Conservation (phyloP, 1,140 invertebrate species). For the Drosophila persimilis region DNA sequence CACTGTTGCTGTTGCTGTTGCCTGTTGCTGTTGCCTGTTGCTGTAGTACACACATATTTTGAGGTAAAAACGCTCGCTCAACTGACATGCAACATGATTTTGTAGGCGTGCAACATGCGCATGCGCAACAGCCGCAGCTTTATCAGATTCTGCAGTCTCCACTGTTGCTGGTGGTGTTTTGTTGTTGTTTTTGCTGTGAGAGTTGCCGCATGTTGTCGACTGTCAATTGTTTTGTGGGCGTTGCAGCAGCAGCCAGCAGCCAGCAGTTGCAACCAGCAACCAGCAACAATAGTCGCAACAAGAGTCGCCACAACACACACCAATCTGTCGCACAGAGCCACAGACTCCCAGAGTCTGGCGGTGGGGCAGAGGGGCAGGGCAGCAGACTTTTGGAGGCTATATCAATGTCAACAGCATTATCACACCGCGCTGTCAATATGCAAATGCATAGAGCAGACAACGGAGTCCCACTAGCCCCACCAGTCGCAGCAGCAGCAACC, state of each 20-base stretch:
- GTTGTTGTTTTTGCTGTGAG: slow-evolving; percentile 14
- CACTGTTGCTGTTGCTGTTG: slow-evolving; percentile 1
- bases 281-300: slow-evolving; percentile 35
- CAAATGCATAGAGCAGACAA: slow-evolving; percentile 63
- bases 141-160: slow-evolving; percentile 65
- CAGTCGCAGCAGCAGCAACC: slow-evolving; percentile 11
- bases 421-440: slow-evolving; percentile 77
- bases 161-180: slow-evolving; percentile 23
- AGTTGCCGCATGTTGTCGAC: slow-evolving; percentile 69
- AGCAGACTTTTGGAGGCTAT: slow-evolving; percentile 62
- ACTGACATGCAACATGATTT: slow-evolving; percentile 83
- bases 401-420: slow-evolving; percentile 81
- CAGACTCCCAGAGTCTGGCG: slow-evolving; percentile 39
- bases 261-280: slow-evolving; percentile 21
- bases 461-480: slow-evolving; percentile 16
- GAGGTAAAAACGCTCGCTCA: slow-evolving; percentile 54
- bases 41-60: slow-evolving; percentile 51
- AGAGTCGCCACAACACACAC: slow-evolving; percentile 36
- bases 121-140: slow-evolving; percentile 76
- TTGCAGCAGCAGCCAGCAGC: slow-evolving; percentile 51
- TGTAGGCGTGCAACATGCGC: slow-evolving; percentile 83
- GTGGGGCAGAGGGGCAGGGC: background rate
- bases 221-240: slow-evolving; percentile 81
- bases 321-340: slow-evolving; percentile 31
- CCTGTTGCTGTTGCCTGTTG: background rate